These are phyloP conservation scores for Seriola rivoliana DNA, from an alignment of 2,113 vertebrate genomes.

Conservation along the genomic window DNA sequence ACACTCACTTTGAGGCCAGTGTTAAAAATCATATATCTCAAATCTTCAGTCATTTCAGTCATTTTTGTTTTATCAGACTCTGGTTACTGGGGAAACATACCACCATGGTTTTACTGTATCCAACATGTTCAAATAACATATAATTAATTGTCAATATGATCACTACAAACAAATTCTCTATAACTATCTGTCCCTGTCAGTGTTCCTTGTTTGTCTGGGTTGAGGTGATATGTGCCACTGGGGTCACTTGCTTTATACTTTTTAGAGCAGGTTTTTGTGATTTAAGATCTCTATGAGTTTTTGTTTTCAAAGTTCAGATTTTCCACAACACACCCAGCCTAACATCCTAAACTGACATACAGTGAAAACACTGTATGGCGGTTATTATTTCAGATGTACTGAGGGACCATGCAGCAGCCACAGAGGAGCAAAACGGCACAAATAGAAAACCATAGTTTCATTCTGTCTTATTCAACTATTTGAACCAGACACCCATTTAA, in stretches of 20 bases:
- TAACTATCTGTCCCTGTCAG: too few species aligned
- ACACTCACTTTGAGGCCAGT: too few species aligned
- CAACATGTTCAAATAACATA: background rate
- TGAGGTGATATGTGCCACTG: too few species aligned
- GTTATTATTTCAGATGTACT: background rate
- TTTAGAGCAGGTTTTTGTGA: too few species aligned
- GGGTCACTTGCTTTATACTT: too few species aligned
- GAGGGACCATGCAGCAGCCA: slow-evolving; percentile 11
- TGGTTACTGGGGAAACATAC: background rate
- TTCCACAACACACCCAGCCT: too few species aligned
- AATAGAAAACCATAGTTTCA: slow-evolving; percentile 33
- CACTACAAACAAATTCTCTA: background rate
- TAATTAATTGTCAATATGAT: background rate
- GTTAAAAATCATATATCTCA: too few species aligned
- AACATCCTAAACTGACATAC: background rate
- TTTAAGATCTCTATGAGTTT: too few species aligned
- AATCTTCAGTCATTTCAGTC: too few species aligned
- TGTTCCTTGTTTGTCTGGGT: too few species aligned
- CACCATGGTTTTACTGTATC: background rate
- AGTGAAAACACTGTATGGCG: background rate
- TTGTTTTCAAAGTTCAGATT: too few species aligned
- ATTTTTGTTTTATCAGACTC: too few species aligned
- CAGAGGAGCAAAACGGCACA: slow-evolving; percentile 32
- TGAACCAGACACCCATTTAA: slow-evolving; percentile 45
- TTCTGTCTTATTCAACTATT: slow-evolving; percentile 46